Evolutionary conservation across 2,888 invertebrate species (phyloP).

Genomic region (Danaus chrysippus): DNA sequence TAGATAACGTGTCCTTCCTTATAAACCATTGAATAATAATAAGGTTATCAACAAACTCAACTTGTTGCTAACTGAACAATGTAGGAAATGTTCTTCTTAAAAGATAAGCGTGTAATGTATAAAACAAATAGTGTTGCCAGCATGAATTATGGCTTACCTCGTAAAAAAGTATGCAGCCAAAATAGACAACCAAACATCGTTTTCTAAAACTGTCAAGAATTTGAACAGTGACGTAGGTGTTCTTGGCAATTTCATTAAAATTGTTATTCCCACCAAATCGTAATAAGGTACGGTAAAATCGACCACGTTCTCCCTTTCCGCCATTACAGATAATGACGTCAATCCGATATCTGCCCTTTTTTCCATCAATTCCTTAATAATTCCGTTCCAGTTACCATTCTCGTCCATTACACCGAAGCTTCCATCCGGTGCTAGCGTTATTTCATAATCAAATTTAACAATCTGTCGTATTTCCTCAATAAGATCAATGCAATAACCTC

Average conservation of each 20-base stretch:
- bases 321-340: slow-evolving; percentile 97
- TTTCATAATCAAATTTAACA: slow-evolving; percentile 94
- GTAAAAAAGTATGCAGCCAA: slow-evolving; percentile 97
- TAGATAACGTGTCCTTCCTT: slow-evolving; percentile 1
- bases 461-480: slow-evolving; percentile 91
- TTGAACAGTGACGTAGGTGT: slow-evolving; percentile 96
- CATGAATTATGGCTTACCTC: slow-evolving; percentile 72
- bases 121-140: background rate
- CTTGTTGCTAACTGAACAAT: background rate
- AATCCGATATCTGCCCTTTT: slow-evolving; percentile 96
- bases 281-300: slow-evolving; percentile 99
- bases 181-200: slow-evolving; percentile 98
- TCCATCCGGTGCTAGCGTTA: slow-evolving; percentile 88
- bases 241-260: slow-evolving; percentile 94
- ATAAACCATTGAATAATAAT: background rate
- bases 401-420: slow-evolving; percentile 94
- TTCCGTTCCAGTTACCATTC: slow-evolving; percentile 90
- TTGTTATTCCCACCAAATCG: slow-evolving; percentile 97
- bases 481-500: slow-evolving; percentile 97
- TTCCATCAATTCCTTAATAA: slow-evolving; percentile 89
- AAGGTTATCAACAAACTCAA: background rate
- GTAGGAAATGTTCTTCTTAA: no score
- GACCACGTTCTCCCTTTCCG: slow-evolving; percentile 96
- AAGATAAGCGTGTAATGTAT: background rate
- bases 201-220: slow-evolving; percentile 96